Evolutionary conservation across 2,113 vertebrate species (phyloP).

Genomic region (Smithornis capensis): DNA sequence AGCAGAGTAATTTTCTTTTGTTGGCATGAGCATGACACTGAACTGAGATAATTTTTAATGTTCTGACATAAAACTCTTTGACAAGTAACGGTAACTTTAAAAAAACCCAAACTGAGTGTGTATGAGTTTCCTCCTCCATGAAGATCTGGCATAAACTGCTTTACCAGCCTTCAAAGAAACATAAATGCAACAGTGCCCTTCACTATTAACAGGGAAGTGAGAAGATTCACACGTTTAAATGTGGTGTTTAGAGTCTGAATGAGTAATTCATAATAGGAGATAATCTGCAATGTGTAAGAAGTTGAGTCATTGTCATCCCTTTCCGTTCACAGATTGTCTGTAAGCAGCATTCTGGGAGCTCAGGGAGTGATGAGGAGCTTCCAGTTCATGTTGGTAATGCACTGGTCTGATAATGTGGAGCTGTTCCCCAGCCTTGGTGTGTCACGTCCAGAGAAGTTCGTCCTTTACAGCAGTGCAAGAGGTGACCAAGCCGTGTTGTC

Average conservation of each 20-base stretch:
- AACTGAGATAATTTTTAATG: not conserved
- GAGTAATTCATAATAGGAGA: conserved; percentile 19
- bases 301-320: not conserved
- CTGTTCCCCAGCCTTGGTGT: not conserved
- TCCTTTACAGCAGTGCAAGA: not conserved
- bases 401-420: not conserved
- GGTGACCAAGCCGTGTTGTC: not conserved
- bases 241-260: not conserved
- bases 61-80: not conserved
- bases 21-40: not conserved
- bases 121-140: not conserved
- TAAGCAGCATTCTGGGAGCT: not conserved
- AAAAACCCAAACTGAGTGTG: not conserved
- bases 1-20: not conserved
- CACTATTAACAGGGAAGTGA: conserved; percentile 16
- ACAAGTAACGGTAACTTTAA: not conserved
- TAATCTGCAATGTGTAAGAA: not conserved
- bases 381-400: not conserved
- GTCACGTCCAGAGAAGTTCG: not conserved
- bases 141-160: not conserved
- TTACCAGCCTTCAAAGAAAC: not conserved
- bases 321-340: not conserved
- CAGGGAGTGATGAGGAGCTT: not conserved
- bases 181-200: not conserved
- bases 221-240: not conserved